A percentile compares a stretch with the other conserved stretches of the same genome.
phyloP scores from a whole-genome alignment of 2,888 invertebrate genomes.

The Ophion ventricosus region DNA sequence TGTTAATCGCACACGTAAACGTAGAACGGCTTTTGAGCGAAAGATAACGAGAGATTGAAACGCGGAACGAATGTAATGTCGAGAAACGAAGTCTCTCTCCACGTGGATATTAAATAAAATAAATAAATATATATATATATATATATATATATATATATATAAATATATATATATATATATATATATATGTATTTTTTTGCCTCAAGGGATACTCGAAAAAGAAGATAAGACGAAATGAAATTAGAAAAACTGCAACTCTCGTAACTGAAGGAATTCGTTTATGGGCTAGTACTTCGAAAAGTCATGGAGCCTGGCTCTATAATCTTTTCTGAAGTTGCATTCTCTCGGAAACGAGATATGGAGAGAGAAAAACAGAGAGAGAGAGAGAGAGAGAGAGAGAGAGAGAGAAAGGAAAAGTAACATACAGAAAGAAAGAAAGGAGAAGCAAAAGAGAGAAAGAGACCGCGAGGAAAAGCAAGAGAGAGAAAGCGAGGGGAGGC shows the following conservation, averaged over 20 bases:
- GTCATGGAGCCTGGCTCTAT: slow-evolving; percentile 16
- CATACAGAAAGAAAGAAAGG: no score
- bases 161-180: neutral
- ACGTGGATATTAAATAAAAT: neutral
- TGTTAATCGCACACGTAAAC: neutral
- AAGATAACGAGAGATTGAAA: neutral
- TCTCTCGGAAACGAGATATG: slow-evolving; percentile 27
- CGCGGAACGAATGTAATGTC: neutral
- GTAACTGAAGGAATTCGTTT: slow-evolving; percentile 35
- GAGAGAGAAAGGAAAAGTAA: neutral
- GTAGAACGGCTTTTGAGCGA: neutral
- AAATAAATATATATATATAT: no score
- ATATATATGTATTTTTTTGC: neutral
- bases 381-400: slow-evolving; percentile 2
- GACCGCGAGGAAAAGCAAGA: no score
- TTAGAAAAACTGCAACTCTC: neutral
- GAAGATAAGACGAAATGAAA: neutral
- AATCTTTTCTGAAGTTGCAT: slow-evolving; percentile 48
- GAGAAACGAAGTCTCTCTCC: neutral
- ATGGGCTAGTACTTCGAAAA: slow-evolving; percentile 26
- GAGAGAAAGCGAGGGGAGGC: no score
- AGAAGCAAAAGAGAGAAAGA: no score
- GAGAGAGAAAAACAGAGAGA: no score
- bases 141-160: no score
- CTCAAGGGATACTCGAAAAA: neutral